Evolutionary conservation across 2,888 invertebrate species (phyloP), one percentile per base, ranked within the genome.

Genomic region (Drosophila borealis): DNA sequence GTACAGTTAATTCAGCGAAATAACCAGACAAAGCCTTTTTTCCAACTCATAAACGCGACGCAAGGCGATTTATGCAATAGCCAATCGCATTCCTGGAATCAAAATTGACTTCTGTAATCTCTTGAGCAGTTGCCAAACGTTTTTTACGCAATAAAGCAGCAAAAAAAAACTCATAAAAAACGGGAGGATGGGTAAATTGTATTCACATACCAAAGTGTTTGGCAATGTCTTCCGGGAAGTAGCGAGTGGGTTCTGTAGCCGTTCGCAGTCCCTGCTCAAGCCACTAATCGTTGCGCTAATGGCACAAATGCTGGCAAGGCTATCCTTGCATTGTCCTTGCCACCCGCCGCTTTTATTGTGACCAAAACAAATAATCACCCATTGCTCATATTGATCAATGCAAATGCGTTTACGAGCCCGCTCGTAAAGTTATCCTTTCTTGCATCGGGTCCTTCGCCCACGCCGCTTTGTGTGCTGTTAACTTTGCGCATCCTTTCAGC

Each of bases 311-410:
- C 46, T 51, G 49, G 68, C 83, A 85, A 74, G 71, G 80, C 49
- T 85, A 73, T 75, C 60, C 56, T 56, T 53, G 70, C 65, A 81
- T 79, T 82, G 81, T 77, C 64, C 78, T 72, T 61, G 83, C 87
- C 87, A 88, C 89, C 83, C 88, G 83, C 63, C 89, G 85, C 65
- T 74, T 87, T 87, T 81, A 87, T 88, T 88, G 85, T 80, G 78
- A 85, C 89, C 86, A 86, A 86, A 89, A 78, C 82, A 86, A 86
- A 86, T 86, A 86, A 86, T 86, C 86, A 86, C 89, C 89, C 82
- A 89, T 86, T 85, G 82, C 78, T 70, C 68, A 78, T 67, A 85
- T 87, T 89, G 88, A 87, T 70, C 75, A 73, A 72, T 73, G 76
- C 70, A 82, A 80, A 78, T 89, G 81, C 62, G 70, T 88, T 86